These are phyloP conservation scores for Notocelia uddmanniana DNA, from an alignment of 2,888 invertebrate genomes.

Conservation along the genomic window DNA sequence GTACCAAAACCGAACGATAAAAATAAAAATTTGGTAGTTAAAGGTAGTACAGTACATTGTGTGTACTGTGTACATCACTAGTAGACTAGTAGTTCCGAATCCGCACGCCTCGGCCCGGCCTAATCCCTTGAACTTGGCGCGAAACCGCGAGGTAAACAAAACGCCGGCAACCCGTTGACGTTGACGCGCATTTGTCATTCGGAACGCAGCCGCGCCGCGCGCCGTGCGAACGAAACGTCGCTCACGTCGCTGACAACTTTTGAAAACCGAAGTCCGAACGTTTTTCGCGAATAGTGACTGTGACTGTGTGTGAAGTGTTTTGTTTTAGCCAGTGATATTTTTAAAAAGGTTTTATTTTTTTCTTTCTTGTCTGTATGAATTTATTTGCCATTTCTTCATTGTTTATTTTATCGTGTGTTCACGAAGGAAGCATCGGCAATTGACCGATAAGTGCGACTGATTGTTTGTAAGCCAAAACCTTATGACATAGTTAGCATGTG, in stretches of 20 bases:
- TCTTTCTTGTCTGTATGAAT: slow-evolving; percentile 52
- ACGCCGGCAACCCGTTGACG: slow-evolving; percentile 65
- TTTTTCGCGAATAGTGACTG: slow-evolving; percentile 49
- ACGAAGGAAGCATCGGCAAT: slow-evolving; percentile 72
- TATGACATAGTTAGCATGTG: slow-evolving; percentile 37
- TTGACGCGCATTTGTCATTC: slow-evolving; percentile 83
- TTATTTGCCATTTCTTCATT: slow-evolving; percentile 54
- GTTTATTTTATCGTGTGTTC: slow-evolving; percentile 58
- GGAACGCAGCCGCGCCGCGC: slow-evolving; percentile 71
- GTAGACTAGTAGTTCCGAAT: slow-evolving; percentile 25
- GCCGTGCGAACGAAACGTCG: slow-evolving; percentile 64
- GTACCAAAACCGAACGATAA: too few species aligned
- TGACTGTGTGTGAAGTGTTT: slow-evolving; percentile 50
- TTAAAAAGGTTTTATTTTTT: slow-evolving; percentile 46
- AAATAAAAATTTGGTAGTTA: too few species aligned
- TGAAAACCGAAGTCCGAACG: slow-evolving; percentile 57
- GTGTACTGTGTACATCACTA: slow-evolving; percentile 14
- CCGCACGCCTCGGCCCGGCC: slow-evolving; percentile 48
- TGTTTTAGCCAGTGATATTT: slow-evolving; percentile 52
- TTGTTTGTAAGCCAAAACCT: slow-evolving; percentile 37
- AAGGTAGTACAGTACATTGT: too few species aligned
- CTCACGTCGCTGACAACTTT: slow-evolving; percentile 57
- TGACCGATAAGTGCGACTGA: slow-evolving; percentile 65
- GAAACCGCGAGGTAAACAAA: slow-evolving; percentile 73
- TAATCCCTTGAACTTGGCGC: slow-evolving; percentile 81